Evolutionary conservation across 2,888 invertebrate genomes (phyloP).

Genomic region (Malthinus flaveolus): DNA sequence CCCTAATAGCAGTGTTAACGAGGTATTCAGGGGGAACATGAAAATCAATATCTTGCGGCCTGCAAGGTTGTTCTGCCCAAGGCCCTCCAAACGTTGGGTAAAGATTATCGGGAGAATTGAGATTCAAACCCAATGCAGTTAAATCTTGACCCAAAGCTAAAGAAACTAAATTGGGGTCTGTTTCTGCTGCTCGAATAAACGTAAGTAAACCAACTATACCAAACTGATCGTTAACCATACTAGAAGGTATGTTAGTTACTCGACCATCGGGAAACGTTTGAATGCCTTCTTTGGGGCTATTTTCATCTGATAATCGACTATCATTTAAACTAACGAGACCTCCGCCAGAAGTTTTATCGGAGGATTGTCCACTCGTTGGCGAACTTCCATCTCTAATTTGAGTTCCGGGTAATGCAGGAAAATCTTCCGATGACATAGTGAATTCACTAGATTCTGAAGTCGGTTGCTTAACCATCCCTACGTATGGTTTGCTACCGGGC

Average conservation of each 20-base stretch:
- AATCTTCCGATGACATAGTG: slow-evolving; percentile 98
- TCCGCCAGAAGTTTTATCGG: slow-evolving; percentile 55
- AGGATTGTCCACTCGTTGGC: slow-evolving; percentile 61
- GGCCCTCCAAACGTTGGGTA: slow-evolving; percentile 99
- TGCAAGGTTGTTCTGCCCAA: slow-evolving; percentile 96
- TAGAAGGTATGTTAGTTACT: slow-evolving; percentile 97
- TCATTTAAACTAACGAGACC: slow-evolving; percentile 41
- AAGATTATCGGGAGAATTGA: slow-evolving; percentile 96
- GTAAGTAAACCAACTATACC: slow-evolving; percentile 98
- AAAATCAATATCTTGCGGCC: slow-evolving; percentile 98
- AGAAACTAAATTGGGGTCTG: slow-evolving; percentile 94
- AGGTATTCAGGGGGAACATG: slow-evolving; percentile 98
- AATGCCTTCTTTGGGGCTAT: slow-evolving; percentile 65
- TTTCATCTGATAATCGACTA: slow-evolving; percentile 31
- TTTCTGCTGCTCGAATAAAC: slow-evolving; percentile 96
- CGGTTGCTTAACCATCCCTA: slow-evolving; percentile 95
- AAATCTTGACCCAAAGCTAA: slow-evolving; percentile 97
- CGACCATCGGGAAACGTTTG: slow-evolving; percentile 96
- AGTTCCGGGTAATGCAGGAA: slow-evolving; percentile 95
- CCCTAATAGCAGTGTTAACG: slow-evolving; percentile 93
- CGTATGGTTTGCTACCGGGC: slow-evolving; percentile 92
- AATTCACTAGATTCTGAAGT: slow-evolving; percentile 91
- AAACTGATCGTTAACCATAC: slow-evolving; percentile 99
- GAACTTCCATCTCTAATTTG: slow-evolving; percentile 66
- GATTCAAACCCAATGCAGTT: slow-evolving; percentile 96